Base-by-base conservation (phyloP, 2,888 invertebrate species). In the Candidula unifasciata region DNA sequence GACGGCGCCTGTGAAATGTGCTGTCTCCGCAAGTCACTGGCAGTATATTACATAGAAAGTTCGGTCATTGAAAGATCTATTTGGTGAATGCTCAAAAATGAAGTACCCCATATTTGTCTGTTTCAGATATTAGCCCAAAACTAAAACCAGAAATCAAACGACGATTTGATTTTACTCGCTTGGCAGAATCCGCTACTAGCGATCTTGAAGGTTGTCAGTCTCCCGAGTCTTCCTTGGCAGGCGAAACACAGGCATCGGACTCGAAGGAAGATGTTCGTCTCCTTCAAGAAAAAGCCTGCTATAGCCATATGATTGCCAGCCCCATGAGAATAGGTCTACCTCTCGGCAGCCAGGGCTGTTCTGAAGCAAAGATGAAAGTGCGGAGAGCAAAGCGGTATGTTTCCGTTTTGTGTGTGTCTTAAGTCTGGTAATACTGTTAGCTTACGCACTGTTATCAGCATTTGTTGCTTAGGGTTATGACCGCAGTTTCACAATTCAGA, bases 171-270 rank as follows among this genome's bases (percentile, higher is more conserved):
- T 87, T 85, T 73, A 76, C 87, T 66, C 80, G 87, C 69, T 84
- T 87, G 35, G 87, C 87, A 21, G 84, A 87, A 64, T 87, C 87
- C 60, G 87, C 87, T 16, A 86, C 87, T 27, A 85, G 84, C 24
- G 87, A 82, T 44, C 35, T 74, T 77, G 87, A 87, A 60, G 54
- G 76, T 3, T 80, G 87, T 82, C 87, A 85, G 60, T 37, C 76
- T 33, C 85, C 85, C 13, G 85, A 83, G 60, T 57, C 82, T 5
- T 66, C 33, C 37, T 24, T 44, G 2, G 73, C 83, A 10, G 33
- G 64, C 13, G 16, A 73, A 16, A 85, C 81, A 66, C 81, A 85
- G 68, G 80, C 68, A 74, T 35, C 66, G 37, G 80, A 35, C 6
- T 64, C 68, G 35, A 44, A 35, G 68, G 84, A 84, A 52, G 80